Evolutionary conservation across 2,888 invertebrate genomes (phyloP), one percentile per base, ranked within the genome.

Genomic region (Epinotia nisella): DNA sequence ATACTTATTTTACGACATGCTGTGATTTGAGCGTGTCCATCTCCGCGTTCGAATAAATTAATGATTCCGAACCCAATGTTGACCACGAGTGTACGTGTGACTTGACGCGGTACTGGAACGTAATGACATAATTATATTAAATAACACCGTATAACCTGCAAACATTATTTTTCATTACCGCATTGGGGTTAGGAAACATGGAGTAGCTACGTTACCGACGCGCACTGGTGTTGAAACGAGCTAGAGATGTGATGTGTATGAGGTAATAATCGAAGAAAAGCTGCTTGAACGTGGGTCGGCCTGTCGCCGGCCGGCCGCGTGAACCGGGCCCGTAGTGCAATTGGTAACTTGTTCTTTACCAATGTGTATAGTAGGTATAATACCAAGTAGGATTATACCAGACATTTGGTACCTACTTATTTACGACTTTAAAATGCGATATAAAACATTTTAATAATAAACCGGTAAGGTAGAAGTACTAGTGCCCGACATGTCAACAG

Each of bases 151-250:
- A 11, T 24, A 24, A 67, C 56, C 67, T 56, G 45, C 58, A 49
- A 24, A 70, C 45, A 35, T 53, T 51, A 21, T 41, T 70, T 70
- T 49, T 70, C 49, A 64, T 70, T 64, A 64, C 64, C 70, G 56
- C 49, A 58, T 35, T 13, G 24, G 51, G 17, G 55, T 70, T 62
- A 64, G 49, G 29, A 69, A 69, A 68, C 67, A n/a, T n/a, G 45
- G 13, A 49, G 66, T 24, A 10, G n/a, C 58, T 69, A 21, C 35
- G 56, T 70, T 49, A 55, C 39, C 29, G 56, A 29, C 39, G 51
- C n/a, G 62, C 11, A 17, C 17, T 29, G 19, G 15, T 70, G 53
- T 70, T 21, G 70, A 58, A 56, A 70, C 55, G n/a, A 62, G n/a
- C 41, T 29, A 51, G 53, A 2, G 35, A 59, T n/a, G 59, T 24